phyloP scores from a whole-genome alignment of 2,888 invertebrate species.

The Ommatoiulus sabulosus region DNA sequence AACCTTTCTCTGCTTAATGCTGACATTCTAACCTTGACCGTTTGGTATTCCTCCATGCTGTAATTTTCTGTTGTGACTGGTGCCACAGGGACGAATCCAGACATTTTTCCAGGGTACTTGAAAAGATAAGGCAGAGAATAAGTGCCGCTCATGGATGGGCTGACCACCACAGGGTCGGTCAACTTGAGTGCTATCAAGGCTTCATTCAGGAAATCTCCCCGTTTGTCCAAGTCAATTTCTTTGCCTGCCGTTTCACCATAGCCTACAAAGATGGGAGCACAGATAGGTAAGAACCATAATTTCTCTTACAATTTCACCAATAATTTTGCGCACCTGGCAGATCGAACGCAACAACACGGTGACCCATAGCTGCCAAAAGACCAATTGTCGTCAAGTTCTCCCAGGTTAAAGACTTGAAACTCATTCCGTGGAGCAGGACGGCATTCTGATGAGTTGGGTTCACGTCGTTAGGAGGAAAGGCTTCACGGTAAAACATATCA shows the following conservation, averaged over 20 bases:
- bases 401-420: constrained; percentile 70
- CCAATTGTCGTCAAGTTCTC: constrained; percentile 67
- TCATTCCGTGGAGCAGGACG: constrained; percentile 69
- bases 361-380: constrained; percentile 68
- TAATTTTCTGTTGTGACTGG: constrained; percentile 65
- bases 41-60: constrained; percentile 61
- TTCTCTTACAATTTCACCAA: no score
- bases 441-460: constrained; percentile 62
- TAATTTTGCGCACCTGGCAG: constrained; percentile 67
- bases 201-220: constrained; percentile 64
- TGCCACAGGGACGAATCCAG: constrained; percentile 68
- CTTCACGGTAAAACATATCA: constrained; percentile 62
- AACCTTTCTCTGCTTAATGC: no score
- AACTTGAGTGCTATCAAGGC: constrained; percentile 65
- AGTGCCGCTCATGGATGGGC: constrained; percentile 70
- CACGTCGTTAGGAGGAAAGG: constrained; percentile 53
- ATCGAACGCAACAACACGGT: constrained; percentile 69
- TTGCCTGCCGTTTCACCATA: constrained; percentile 64
- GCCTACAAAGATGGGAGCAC: constrained; percentile 62
- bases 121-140: constrained; percentile 68
- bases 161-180: constrained; percentile 67
- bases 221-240: constrained; percentile 60
- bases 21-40: constrained; percentile 62
- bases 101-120: constrained; percentile 64
- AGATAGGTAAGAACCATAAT: not conserved